phyloP scores from a whole-genome alignment of 2,113 vertebrate species.

The Psettodes erumei region DNA sequence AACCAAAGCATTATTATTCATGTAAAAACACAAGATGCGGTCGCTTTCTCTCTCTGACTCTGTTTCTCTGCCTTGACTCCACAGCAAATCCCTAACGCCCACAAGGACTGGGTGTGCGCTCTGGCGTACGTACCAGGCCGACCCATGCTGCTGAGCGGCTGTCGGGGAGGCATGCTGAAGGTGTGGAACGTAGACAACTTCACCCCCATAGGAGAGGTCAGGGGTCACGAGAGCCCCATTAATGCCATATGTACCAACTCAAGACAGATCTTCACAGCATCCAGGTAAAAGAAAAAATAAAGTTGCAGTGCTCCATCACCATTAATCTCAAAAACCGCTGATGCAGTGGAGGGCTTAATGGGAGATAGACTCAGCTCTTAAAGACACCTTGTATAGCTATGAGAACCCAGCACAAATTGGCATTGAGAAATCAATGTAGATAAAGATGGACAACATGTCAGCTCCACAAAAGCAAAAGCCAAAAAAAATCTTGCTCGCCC shows the following conservation, averaged over 20 bases:
- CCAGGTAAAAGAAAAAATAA: slow-evolving; percentile 84
- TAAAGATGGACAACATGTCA: too few relatives aligned
- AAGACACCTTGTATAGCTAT: too few relatives aligned
- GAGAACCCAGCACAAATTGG: too few relatives aligned
- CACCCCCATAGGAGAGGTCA: slow-evolving; percentile 93
- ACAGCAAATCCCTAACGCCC: slow-evolving; percentile 97
- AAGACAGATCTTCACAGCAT: slow-evolving; percentile 95
- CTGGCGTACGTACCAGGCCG: slow-evolving; percentile 92
- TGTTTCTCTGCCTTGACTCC: slow-evolving; percentile 19
- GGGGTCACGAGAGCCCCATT: slow-evolving; percentile 95
- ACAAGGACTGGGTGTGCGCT: slow-evolving; percentile 98
- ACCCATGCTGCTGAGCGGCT: slow-evolving; percentile 94
- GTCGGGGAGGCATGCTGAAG: slow-evolving; percentile 92
- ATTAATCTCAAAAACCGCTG: not conserved
- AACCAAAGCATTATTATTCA: not conserved
- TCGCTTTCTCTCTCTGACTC: slow-evolving; percentile 5
- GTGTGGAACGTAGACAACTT: slow-evolving; percentile 98
- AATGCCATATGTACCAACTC: slow-evolving; percentile 96
- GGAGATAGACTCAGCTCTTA: not conserved
- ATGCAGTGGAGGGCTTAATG: not conserved
- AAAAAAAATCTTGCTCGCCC: too few relatives aligned
- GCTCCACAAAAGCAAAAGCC: too few relatives aligned
- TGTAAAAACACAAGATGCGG: not conserved
- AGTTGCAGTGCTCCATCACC: not conserved
- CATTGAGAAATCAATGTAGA: too few relatives aligned